phyloP scores from a whole-genome alignment of 64 coral and sea anemone species.

The Trachythela sp. region DNA sequence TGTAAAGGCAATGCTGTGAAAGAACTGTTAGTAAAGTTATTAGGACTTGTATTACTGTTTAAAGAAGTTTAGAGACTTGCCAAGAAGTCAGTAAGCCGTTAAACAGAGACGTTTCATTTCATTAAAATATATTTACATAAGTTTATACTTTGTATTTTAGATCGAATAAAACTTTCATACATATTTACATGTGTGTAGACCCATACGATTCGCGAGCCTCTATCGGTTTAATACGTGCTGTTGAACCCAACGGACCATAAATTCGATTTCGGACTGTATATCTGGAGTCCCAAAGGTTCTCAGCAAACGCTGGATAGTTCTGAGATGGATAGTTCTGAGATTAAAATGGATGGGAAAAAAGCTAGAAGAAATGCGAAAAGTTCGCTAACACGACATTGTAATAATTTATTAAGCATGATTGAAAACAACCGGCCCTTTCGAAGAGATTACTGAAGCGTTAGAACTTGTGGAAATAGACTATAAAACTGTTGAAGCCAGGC shows the following conservation, averaged over 20 bases:
- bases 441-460: background rate
- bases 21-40: too few relatives aligned
- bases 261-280: background rate
- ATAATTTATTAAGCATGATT: background rate
- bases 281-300: too few relatives aligned
- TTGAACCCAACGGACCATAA: background rate
- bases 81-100: too few relatives aligned
- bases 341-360: background rate
- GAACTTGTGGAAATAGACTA: background rate
- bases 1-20: too few relatives aligned
- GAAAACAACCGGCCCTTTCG: background rate
- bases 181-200: background rate
- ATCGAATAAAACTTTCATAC: constrained; percentile 19
- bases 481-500: background rate
- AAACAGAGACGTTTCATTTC: too few relatives aligned
- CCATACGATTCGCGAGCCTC: background rate
- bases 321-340: background rate
- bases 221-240: background rate
- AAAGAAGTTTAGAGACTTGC: too few relatives aligned
- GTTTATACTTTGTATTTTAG: background rate
- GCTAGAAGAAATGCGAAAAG: background rate
- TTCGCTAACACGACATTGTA: background rate
- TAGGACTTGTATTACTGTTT: too few relatives aligned
- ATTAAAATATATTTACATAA: too few relatives aligned
- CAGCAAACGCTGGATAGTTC: background rate